phyloP scores from a whole-genome alignment of 37 sponge, comb jelly and placozoan genomes.

The Ephydatia muelleri region DNA sequence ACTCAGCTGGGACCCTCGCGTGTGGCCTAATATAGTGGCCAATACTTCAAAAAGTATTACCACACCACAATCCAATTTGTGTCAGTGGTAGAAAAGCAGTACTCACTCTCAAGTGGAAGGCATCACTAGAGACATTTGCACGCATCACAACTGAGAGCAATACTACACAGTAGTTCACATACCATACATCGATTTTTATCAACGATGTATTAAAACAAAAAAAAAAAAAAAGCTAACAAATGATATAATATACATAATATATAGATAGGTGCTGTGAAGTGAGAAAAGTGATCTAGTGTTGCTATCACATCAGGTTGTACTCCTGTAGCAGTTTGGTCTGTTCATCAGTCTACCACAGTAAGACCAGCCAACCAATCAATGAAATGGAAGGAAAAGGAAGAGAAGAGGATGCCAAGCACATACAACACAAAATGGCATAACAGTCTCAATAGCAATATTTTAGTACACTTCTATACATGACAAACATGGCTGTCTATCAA shows the following conservation, averaged over 20 bases:
- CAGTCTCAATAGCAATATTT: background rate
- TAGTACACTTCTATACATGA: conserved; percentile 8
- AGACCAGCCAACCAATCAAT: background rate
- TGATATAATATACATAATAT: background rate
- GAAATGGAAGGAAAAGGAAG: background rate
- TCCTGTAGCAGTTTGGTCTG: conserved; percentile 38
- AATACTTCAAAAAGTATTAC: too few relatives aligned
- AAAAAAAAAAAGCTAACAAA: background rate
- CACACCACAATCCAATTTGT: too few relatives aligned
- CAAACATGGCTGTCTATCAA: background rate
- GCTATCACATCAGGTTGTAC: conserved; percentile 31
- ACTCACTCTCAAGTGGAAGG: too few relatives aligned
- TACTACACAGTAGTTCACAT: too few relatives aligned
- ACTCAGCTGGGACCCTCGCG: too few relatives aligned
- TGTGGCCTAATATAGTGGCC: too few relatives aligned
- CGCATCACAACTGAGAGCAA: too few relatives aligned
- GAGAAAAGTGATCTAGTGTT: background rate
- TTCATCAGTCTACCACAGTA: conserved; percentile 34
- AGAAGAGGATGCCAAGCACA: background rate
- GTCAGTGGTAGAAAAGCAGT: too few relatives aligned
- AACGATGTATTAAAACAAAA: background rate
- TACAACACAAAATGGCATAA: conserved; percentile 9
- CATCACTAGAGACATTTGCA: too few relatives aligned
- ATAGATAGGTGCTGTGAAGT: background rate
- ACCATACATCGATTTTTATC: background rate